Conservation (phyloP, 2,797 vertebrate species). For the Apodemus agrarius region DNA sequence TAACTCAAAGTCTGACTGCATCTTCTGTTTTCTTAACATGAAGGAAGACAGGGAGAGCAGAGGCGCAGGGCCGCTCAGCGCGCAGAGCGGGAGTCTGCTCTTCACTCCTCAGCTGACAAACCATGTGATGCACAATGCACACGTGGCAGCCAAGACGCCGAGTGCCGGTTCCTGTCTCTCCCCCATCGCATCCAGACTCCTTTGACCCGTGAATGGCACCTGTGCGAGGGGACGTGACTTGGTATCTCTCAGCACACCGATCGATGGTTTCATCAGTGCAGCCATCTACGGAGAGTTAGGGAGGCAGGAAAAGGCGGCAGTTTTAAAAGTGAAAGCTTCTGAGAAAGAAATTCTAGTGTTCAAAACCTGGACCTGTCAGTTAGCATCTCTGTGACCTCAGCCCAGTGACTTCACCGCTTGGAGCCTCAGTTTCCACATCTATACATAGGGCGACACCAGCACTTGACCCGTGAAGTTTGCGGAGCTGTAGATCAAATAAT, state of each 20-base stretch:
- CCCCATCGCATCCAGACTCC: accelerated
- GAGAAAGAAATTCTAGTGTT: neutral
- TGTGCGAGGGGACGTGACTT: neutral
- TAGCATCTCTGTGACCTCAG: neutral
- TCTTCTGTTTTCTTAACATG: slow-evolving; percentile 81
- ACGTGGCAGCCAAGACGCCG: neutral
- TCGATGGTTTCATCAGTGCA: neutral
- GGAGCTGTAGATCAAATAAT: neutral
- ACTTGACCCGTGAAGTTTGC: neutral
- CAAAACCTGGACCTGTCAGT: neutral
- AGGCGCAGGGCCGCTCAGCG: slow-evolving; percentile 15
- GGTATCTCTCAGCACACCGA: no score
- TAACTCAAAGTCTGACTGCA: slow-evolving; percentile 80
- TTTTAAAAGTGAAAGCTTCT: neutral
- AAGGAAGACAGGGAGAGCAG: slow-evolving; percentile 66
- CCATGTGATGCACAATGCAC: neutral
- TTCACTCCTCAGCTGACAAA: slow-evolving; percentile 77
- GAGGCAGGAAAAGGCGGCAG: neutral
- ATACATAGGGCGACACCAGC: neutral
- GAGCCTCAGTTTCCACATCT: neutral
- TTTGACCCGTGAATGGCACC: neutral
- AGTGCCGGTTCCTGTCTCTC: neutral
- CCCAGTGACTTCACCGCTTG: neutral
- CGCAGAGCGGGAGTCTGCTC: slow-evolving; percentile 59
- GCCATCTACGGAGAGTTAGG: neutral